phyloP scores from a whole-genome alignment of 2,113 vertebrate species.

The Panthera leo region DNA sequence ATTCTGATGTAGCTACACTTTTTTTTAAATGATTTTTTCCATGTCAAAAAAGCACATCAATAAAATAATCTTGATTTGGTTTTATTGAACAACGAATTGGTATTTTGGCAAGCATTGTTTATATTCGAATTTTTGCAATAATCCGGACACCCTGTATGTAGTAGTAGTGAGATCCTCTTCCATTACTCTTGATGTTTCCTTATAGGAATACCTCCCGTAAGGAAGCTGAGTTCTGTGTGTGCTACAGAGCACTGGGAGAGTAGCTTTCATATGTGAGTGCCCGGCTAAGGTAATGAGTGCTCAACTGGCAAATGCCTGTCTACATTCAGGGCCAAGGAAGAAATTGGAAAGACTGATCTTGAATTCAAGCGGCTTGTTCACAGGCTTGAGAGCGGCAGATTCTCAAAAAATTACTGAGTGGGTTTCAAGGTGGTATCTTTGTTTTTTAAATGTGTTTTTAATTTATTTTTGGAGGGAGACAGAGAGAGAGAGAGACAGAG shows the following conservation, averaged over 20 bases:
- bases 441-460: too few relatives aligned
- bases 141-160: not conserved
- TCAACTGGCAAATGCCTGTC: not conserved
- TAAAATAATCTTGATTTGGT: not conserved
- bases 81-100: not conserved
- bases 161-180: not conserved
- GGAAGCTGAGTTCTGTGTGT: not conserved
- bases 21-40: not conserved
- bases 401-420: not conserved
- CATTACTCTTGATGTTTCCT: not conserved
- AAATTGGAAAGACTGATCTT: not conserved
- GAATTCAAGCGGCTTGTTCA: not conserved
- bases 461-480: too few relatives aligned
- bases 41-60: too few relatives aligned
- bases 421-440: not conserved
- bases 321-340: not conserved
- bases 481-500: too few relatives aligned
- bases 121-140: not conserved
- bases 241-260: not conserved
- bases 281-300: not conserved
- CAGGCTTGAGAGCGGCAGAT: not conserved
- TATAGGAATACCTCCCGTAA: not conserved
- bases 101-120: not conserved
- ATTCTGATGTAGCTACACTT: not conserved
- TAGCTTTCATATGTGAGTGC: not conserved